Conservation (phyloP, 2,113 vertebrate species). For the Cnemophilus loriae region DNA sequence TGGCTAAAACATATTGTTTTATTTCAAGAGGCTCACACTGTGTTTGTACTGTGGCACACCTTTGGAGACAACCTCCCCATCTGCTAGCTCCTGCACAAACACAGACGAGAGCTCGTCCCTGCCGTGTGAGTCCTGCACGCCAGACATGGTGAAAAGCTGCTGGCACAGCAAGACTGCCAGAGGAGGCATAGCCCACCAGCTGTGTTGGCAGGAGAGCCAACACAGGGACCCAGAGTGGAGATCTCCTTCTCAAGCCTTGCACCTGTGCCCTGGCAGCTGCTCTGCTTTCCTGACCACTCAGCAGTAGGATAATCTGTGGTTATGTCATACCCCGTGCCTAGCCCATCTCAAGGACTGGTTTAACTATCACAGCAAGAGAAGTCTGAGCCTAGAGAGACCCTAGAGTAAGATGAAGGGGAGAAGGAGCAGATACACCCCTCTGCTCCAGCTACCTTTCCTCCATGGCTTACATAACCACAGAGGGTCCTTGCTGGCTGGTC, state of each 20-base stretch:
- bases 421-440: not conserved
- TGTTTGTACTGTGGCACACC: not conserved
- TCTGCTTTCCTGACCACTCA: not conserved
- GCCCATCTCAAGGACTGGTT: not conserved
- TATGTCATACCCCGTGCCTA: not conserved
- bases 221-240: not conserved
- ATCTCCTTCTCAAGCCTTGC: not conserved
- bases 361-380: not conserved
- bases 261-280: not conserved
- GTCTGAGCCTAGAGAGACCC: not conserved
- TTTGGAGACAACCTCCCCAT: not conserved
- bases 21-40: not conserved
- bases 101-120: fast-evolving
- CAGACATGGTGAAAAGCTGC: not conserved
- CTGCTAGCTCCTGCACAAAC: not conserved
- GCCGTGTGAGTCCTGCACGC: not conserved
- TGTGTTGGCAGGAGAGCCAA: not conserved
- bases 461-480: not conserved
- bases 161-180: not conserved
- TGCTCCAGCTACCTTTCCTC: not conserved
- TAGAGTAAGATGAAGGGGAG: not conserved
- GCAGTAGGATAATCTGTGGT: not conserved
- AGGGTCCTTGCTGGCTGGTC: not conserved
- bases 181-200: not conserved
- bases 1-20: not conserved